phyloP scores from a whole-genome alignment of 2,797 vertebrate genomes.

The Protonibea diacanthus region DNA sequence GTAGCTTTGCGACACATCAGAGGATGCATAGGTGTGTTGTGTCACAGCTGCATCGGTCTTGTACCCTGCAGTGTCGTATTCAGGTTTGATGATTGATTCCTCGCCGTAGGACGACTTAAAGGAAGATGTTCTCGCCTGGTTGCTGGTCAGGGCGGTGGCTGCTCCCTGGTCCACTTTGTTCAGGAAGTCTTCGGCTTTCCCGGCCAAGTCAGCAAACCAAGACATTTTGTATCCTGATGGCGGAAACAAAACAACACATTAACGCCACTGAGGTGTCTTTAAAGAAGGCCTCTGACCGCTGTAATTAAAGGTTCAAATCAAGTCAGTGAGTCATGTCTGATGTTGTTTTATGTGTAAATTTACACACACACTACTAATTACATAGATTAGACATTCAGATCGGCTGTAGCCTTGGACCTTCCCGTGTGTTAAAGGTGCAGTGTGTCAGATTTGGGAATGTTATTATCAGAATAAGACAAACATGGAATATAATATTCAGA shows the following conservation, averaged over 20 bases:
- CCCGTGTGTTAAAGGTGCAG: too few species aligned
- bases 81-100: conserved; percentile 61
- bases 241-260: conserved; percentile 27
- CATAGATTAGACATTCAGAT: neutral
- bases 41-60: conserved; percentile 43
- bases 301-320: neutral
- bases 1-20: conserved; percentile 80
- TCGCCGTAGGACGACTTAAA: conserved; percentile 66
- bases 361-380: neutral
- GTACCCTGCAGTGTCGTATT: conserved; percentile 69
- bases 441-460: too few species aligned
- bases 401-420: neutral
- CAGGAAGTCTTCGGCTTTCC: conserved; percentile 95
- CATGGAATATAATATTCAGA: too few species aligned
- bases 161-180: conserved; percentile 98
- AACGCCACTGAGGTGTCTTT: too few species aligned
- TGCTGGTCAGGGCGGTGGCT: conserved; percentile 90
- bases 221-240: conserved; percentile 87
- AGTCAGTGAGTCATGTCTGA: too few species aligned
- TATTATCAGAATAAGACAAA: too few species aligned
- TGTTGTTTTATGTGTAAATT: neutral
- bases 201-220: conserved; percentile 95
- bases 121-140: conserved; percentile 55
- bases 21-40: conserved; percentile 71
- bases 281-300: neutral